Percentiles rank a stretch among this genome's conserved stretches.
Conservation (phyloP, 2,888 invertebrate genomes). For the Clunio marinus region DNA sequence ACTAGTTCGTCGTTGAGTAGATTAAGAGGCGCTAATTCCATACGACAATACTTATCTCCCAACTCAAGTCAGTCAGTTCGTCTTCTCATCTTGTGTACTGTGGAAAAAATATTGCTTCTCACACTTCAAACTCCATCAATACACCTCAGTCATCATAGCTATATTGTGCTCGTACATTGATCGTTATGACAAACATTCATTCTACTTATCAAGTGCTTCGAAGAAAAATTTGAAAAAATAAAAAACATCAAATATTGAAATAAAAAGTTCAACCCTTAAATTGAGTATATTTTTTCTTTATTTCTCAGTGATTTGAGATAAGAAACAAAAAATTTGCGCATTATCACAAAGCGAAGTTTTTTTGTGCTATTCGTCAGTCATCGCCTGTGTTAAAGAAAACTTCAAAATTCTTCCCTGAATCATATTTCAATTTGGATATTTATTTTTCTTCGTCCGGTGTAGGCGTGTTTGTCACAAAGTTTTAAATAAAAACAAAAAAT, state of each 20-base stretch:
- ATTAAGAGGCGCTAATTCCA: constrained; percentile 5
- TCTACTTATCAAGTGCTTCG: constrained; percentile 1
- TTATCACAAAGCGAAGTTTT: background rate
- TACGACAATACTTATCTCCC: background rate
- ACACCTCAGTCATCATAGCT: constrained; percentile 12
- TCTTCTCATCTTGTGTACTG: constrained; percentile 9
- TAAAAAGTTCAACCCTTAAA: background rate
- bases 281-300: background rate
- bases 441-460: background rate
- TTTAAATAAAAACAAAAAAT: background rate
- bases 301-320: constrained; percentile 26
- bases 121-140: background rate
- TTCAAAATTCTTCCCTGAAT: background rate
- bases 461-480: constrained; percentile 1
- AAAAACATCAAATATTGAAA: background rate
- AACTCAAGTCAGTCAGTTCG: background rate
- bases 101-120: too few relatives aligned
- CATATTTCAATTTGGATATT: background rate
- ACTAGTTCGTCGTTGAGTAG: background rate
- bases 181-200: background rate
- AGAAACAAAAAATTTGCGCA: background rate
- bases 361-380: constrained; percentile 29
- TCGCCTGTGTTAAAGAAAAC: background rate
- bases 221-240: background rate
- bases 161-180: background rate